These are phyloP conservation scores for Naso thynnoides DNA, from an alignment of 2,797 vertebrate genomes.

Conservation along the genomic window DNA sequence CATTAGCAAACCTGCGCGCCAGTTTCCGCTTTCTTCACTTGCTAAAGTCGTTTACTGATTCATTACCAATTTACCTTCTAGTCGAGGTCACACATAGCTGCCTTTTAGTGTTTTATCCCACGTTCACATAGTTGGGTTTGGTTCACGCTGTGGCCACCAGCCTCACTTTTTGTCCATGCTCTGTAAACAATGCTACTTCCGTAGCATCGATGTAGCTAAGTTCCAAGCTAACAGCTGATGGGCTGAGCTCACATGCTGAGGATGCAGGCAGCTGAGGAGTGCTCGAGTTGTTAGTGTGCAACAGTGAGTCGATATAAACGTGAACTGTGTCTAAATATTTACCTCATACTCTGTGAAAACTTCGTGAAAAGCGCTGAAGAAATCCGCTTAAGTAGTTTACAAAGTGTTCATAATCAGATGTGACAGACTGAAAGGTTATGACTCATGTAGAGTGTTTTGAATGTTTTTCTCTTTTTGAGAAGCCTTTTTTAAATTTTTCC, in stretches of 20 bases:
- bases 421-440: neutral
- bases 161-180: conserved; percentile 14
- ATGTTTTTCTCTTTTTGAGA: neutral
- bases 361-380: too few relatives aligned
- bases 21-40: neutral
- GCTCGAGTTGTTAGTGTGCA: neutral
- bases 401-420: neutral
- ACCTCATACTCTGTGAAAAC: too few relatives aligned
- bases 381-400: too few relatives aligned
- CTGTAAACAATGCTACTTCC: conserved; percentile 68
- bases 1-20: conserved; percentile 4
- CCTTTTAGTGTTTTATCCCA: conserved; percentile 27
- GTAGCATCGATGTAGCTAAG: conserved; percentile 64
- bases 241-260: conserved; percentile 10
- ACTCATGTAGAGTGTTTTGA: neutral
- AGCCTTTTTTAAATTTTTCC: neutral
- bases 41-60: neutral
- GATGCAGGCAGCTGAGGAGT: neutral
- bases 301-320: too few relatives aligned
- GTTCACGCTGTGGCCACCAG: neutral
- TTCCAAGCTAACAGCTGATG: conserved; percentile 30
- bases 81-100: conserved; percentile 24
- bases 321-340: neutral
- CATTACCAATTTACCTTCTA: conserved; percentile 12
- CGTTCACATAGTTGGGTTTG: conserved; percentile 23